These are phyloP conservation scores for Drosophila watanabei DNA, from an alignment of 1,140 invertebrate species.

Conservation along the genomic window DNA sequence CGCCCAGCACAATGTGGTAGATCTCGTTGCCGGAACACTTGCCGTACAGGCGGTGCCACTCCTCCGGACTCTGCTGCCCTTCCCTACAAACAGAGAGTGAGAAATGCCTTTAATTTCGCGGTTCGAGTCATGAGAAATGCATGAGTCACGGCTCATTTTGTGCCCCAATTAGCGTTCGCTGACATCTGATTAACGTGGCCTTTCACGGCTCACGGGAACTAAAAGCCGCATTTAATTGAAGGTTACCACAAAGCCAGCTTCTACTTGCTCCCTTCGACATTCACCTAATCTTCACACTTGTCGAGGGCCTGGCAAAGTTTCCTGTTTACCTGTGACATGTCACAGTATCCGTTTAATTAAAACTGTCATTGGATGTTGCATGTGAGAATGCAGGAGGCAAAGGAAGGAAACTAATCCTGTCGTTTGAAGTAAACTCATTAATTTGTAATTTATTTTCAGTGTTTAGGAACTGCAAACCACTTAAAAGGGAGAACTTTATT, in stretches of 20 bases:
- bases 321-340: slow-evolving; percentile 20
- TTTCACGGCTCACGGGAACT: slow-evolving; percentile 18
- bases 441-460: neutral
- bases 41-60: slow-evolving; percentile 98
- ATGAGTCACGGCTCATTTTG: slow-evolving; percentile 29
- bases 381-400: neutral
- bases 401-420: neutral
- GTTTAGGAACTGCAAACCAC: neutral
- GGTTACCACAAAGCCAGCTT: neutral
- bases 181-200: slow-evolving; percentile 37
- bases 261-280: neutral
- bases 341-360: slow-evolving; percentile 66
- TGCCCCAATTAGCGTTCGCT: slow-evolving; percentile 25
- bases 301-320: slow-evolving; percentile 1
- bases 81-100: slow-evolving; percentile 89
- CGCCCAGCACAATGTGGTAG: slow-evolving; percentile 97
- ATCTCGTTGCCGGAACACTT: slow-evolving; percentile 99
- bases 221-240: slow-evolving; percentile 36
- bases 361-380: slow-evolving; percentile 47
- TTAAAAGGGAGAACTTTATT: neutral
- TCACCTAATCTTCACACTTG: slow-evolving; percentile 41
- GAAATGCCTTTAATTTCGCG: slow-evolving; percentile 7
- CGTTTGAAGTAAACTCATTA: slow-evolving; percentile 8
- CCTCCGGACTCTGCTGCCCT: slow-evolving; percentile 97
- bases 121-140: slow-evolving; percentile 23